Evolutionary conservation across 2,888 invertebrate genomes (phyloP).

Genomic region (Gari tellinella): DNA sequence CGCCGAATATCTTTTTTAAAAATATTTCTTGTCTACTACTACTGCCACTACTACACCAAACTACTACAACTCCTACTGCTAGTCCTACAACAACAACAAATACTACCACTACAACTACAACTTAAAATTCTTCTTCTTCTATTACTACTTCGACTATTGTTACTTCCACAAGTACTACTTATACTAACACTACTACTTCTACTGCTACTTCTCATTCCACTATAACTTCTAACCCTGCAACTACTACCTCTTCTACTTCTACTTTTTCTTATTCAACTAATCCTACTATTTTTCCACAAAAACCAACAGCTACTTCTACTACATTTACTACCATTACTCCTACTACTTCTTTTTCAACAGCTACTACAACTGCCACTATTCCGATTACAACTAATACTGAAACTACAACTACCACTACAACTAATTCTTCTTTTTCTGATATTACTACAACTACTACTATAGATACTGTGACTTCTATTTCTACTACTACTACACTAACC

Average conservation of each 20-base stretch:
- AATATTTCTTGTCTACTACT: too few relatives aligned
- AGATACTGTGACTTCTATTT: not conserved
- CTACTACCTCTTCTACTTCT: not conserved
- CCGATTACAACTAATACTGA: not conserved
- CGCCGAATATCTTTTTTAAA: too few relatives aligned
- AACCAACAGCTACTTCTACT: not conserved
- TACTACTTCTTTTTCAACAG: not conserved
- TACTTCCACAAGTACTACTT: conserved; percentile 1
- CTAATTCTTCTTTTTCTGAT: not conserved
- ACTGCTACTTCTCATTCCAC: conserved; percentile 3
- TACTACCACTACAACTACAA: too few relatives aligned
- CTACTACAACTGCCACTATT: not conserved
- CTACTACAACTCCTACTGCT: too few relatives aligned
- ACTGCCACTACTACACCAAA: too few relatives aligned
- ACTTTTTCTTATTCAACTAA: not conserved
- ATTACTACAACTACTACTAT: not conserved
- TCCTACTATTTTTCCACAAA: too few relatives aligned
- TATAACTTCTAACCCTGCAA: not conserved
- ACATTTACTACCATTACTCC: not conserved
- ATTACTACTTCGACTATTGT: not conserved
- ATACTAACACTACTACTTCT: not conserved
- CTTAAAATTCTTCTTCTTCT: too few relatives aligned
- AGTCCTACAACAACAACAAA: too few relatives aligned
- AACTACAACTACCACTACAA: not conserved
- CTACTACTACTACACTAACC: not conserved